These are phyloP conservation scores for Diabrotica balteata DNA, from an alignment of 2,888 invertebrate species.

Conservation along the genomic window DNA sequence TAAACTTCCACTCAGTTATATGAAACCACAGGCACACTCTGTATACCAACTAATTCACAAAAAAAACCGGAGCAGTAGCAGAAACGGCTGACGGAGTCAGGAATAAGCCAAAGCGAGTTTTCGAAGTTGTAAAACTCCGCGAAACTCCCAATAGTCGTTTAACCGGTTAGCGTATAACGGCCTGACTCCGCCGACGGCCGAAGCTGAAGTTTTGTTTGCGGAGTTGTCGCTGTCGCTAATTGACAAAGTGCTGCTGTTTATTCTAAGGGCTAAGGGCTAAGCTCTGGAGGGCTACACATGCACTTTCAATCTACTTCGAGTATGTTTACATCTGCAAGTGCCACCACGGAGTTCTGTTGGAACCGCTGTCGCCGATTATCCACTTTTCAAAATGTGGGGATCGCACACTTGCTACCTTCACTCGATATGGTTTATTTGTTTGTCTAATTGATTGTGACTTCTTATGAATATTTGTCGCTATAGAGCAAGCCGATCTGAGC, in stretches of 20 bases:
- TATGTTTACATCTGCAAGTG: slow-evolving; percentile 58
- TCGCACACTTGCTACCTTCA: neutral
- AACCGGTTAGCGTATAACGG: slow-evolving; percentile 11
- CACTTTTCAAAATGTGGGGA: slow-evolving; percentile 16
- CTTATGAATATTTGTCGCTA: no score
- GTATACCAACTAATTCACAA: no score
- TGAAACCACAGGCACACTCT: no score
- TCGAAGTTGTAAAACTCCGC: slow-evolving; percentile 8
- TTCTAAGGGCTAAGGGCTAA: slow-evolving; percentile 52
- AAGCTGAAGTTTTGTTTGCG: slow-evolving; percentile 40
- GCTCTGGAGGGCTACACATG: slow-evolving; percentile 40
- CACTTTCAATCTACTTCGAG: slow-evolving; percentile 58
- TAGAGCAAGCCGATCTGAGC: no score
- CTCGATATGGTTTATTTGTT: neutral
- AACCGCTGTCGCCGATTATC: slow-evolving; percentile 3
- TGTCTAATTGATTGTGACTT: neutral
- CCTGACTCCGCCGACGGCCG: slow-evolving; percentile 34
- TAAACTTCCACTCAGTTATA: no score
- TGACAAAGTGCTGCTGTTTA: slow-evolving; percentile 57
- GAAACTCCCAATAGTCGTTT: slow-evolving; percentile 9
- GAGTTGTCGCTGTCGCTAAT: slow-evolving; percentile 54
- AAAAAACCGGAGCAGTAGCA: no score
- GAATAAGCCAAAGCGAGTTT: slow-evolving; percentile 1
- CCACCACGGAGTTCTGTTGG: slow-evolving; percentile 35
- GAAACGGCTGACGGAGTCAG: neutral